Conservation (phyloP, 1,140 invertebrate genomes). For the Drosophila melanogaster region DNA sequence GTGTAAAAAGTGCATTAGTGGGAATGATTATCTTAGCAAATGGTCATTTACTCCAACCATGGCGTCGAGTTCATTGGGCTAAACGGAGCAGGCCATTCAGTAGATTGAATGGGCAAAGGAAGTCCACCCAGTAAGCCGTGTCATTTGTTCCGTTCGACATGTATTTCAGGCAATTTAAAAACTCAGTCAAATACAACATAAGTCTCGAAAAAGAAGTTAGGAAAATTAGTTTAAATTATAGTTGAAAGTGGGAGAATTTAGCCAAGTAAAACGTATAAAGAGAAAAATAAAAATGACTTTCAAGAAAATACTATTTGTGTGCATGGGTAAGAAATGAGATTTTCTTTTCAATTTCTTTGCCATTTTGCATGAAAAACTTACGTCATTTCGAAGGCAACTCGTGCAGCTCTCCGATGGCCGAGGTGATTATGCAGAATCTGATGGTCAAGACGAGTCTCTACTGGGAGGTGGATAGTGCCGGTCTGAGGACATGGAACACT, state of each 20-base stretch:
- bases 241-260: background rate
- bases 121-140: conserved; percentile 15
- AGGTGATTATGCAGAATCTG: conserved; percentile 65
- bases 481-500: conserved; percentile 64
- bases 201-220: conserved; percentile 3
- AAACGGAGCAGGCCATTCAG: conserved; percentile 15
- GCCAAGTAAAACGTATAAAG: background rate
- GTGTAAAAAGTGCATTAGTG: conserved; percentile 44
- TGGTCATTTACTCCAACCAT: conserved; percentile 23
- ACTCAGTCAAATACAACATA: conserved; percentile 4
- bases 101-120: background rate
- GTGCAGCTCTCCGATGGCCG: conserved; percentile 68
- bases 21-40: conserved; percentile 32
- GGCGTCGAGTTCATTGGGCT: background rate
- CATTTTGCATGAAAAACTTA: no score
- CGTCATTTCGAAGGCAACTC: conserved; percentile 52
- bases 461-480: conserved; percentile 74
- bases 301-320: conserved; percentile 63
- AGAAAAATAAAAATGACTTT: conserved; percentile 33
- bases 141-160: background rate
- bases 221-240: conserved; percentile 29
- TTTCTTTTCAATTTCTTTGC: background rate
- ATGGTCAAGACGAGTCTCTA: conserved; percentile 72
- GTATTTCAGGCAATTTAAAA: background rate
- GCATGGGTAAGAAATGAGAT: conserved; percentile 52